phyloP scores from a whole-genome alignment of 2,113 vertebrate species.

The Toxotes chatareus region DNA sequence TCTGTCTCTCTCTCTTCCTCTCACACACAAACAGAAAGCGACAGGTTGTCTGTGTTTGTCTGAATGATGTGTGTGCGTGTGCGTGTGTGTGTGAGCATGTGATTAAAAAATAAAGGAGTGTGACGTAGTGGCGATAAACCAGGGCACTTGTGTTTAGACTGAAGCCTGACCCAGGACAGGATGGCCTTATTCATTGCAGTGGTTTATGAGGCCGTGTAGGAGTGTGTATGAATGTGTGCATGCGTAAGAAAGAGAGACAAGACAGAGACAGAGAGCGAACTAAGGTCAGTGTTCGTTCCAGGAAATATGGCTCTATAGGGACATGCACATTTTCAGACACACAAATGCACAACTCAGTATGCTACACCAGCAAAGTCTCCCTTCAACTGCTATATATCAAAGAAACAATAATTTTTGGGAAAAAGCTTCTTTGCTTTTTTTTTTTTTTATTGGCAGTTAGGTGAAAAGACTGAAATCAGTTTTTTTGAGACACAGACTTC shows the following conservation, averaged over 20 bases:
- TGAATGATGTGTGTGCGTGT: not conserved
- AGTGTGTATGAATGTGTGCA: not conserved
- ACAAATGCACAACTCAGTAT: too few species aligned
- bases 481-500: too few species aligned
- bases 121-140: constrained; percentile 47
- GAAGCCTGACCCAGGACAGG: constrained; percentile 62
- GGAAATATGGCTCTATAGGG: not conserved
- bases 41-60: constrained; percentile 38
- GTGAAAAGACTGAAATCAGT: too few species aligned
- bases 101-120: constrained; percentile 56
- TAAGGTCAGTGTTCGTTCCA: constrained; percentile 14
- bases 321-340: too few species aligned
- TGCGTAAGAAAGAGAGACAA: not conserved
- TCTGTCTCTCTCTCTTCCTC: not conserved
- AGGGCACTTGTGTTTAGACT: constrained; percentile 64
- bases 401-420: too few species aligned
- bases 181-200: constrained; percentile 48
- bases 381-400: too few species aligned
- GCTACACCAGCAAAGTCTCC: too few species aligned
- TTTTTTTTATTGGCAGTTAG: too few species aligned
- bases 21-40: constrained; percentile 21
- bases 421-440: too few species aligned
- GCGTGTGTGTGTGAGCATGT: not conserved
- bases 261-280: not conserved
- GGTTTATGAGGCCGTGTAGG: constrained; percentile 20